A percentile compares a stretch with the other conserved stretches of the same genome.
These are phyloP conservation scores for Leptatherina wallacei DNA, from an alignment of 2,797 vertebrate genomes.

Conservation along the genomic window DNA sequence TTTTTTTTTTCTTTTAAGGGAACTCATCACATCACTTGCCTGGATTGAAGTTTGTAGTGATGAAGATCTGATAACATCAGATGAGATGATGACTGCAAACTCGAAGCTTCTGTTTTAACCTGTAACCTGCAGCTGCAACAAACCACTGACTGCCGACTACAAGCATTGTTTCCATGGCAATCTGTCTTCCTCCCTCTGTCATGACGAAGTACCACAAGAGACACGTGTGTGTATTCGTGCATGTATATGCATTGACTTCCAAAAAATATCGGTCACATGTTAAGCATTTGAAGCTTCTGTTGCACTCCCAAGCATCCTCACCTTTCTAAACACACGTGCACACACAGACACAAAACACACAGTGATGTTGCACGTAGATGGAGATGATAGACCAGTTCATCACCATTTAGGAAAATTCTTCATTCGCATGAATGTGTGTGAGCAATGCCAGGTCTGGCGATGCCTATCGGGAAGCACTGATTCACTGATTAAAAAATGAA, in stretches of 20 bases:
- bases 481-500: conserved; percentile 34
- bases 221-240: conserved; percentile 10
- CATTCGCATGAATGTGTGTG: conserved; percentile 15
- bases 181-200: conserved; percentile 40
- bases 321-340: conserved; percentile 11
- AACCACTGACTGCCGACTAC: conserved; percentile 32
- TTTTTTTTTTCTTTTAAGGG: not conserved
- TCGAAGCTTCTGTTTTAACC: conserved; percentile 27
- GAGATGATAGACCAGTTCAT: conserved; percentile 60
- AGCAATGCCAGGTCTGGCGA: not conserved
- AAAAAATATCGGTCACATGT: conserved; percentile 9
- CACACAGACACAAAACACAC: conserved; percentile 14
- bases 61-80: conserved; percentile 4
- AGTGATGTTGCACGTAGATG: conserved; percentile 8
- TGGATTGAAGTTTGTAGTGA: not conserved
- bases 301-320: not conserved
- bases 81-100: not conserved
- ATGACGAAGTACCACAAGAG: conserved; percentile 59
- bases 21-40: not conserved
- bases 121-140: conserved; percentile 26
- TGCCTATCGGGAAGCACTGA: conserved; percentile 23
- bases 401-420: conserved; percentile 29
- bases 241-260: conserved; percentile 5
- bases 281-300: conserved; percentile 28
- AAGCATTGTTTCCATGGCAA: conserved; percentile 65